phyloP scores from a whole-genome alignment of 2,113 vertebrate genomes.

The Chaetura pelagica region DNA sequence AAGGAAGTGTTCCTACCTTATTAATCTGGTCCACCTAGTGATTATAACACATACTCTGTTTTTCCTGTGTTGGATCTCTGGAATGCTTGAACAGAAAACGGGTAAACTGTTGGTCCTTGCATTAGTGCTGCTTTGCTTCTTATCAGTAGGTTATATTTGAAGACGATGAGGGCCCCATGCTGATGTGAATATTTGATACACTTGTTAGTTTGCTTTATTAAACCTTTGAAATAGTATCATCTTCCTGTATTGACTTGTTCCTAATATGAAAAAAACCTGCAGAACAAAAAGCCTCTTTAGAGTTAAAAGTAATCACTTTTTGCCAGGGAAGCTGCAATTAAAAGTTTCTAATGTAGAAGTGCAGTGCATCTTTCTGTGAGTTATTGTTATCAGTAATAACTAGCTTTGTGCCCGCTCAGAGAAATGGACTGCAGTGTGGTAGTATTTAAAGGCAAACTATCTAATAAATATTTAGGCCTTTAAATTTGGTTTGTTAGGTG shows the following conservation, averaged over 20 bases:
- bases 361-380: background rate
- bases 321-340: background rate
- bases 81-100: background rate
- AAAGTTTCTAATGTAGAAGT: background rate
- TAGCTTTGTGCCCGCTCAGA: background rate
- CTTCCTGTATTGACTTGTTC: background rate
- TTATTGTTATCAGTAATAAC: background rate
- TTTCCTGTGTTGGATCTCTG: background rate
- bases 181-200: background rate
- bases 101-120: background rate
- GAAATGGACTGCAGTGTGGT: conserved; percentile 22
- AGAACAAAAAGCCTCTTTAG: background rate
- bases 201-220: background rate
- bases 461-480: background rate
- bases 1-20: background rate
- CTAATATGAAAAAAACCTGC: background rate
- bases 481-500: background rate
- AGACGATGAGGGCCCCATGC: background rate
- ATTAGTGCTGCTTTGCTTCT: background rate
- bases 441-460: background rate
- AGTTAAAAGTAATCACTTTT: background rate
- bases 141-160: background rate
- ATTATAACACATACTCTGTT: background rate
- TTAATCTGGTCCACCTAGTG: background rate
- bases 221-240: background rate